A percentile compares a stretch with the other conserved stretches of the same genome.
Evolutionary conservation across 2,797 vertebrate genomes (phyloP).

Genomic region (Manis crassicaudata): DNA sequence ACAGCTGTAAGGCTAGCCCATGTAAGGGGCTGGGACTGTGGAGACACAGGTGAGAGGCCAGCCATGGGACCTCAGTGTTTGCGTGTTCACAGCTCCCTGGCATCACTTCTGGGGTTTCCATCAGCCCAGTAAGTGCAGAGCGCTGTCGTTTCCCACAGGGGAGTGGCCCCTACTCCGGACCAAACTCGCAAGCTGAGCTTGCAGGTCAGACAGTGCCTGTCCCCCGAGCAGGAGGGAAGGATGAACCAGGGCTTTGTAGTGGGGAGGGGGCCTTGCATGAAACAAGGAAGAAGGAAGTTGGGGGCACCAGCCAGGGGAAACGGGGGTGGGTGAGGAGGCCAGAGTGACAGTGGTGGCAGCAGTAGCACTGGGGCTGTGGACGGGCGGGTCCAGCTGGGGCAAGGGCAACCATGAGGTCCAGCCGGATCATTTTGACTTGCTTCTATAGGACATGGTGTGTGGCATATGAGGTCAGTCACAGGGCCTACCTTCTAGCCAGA

Average conservation of each 20-base stretch:
- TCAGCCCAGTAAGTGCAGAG: neutral
- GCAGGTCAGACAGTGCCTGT: accelerated
- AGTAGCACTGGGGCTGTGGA: accelerated
- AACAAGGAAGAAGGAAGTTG: neutral
- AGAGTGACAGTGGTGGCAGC: accelerated
- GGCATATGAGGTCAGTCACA: accelerated
- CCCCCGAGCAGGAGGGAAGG: accelerated
- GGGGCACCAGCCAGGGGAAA: accelerated
- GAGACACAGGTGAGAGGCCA: neutral
- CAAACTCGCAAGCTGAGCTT: accelerated
- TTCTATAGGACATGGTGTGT: neutral
- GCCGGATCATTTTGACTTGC: neutral
- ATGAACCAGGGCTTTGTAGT: too few species aligned
- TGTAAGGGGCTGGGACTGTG: accelerated
- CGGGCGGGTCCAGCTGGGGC: too few species aligned
- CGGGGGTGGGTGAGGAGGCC: accelerated
- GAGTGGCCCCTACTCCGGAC: neutral
- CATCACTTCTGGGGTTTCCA: neutral
- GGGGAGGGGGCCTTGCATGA: accelerated
- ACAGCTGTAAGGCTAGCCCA: neutral
- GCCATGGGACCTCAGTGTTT: neutral
- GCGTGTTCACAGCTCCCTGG: accelerated
- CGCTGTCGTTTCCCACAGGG: neutral
- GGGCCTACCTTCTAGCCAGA: neutral
- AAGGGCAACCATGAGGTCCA: neutral